Base-by-base conservation (phyloP, 1,140 invertebrate species). In the Drosophila cardini region DNA sequence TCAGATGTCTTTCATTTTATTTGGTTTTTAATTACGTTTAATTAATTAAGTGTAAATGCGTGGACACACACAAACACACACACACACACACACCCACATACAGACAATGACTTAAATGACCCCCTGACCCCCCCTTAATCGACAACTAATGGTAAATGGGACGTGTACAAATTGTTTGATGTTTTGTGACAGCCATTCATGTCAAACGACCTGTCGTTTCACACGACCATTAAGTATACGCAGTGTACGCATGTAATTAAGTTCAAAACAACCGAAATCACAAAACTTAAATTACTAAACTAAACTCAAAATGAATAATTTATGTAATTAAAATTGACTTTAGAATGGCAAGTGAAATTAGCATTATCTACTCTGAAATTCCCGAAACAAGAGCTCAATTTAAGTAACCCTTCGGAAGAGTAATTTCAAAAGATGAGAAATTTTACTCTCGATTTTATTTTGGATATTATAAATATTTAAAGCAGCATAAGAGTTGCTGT, bases 31-130 rank as follows among this genome's bases (percentile, higher is more conserved):
- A 86, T 85, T 85, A 86, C 70, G 71, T 72, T 85, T 85, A 86
- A 86, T 86, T 86, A 86, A 86, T 86, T 86, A 86, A 87, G 83
- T 86, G 82, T 82, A 86, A 86, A 86, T 79, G 78, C 83, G 78
- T 70, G 67, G 71, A 72, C 75, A 72, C 69, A 80, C 76, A 60
- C 67, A 52, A 45, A 48, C 32, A 40, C 30, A 16, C 43, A 61
- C 52, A 50, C 36, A 42, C 45, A 55, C 45, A 65, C 26, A 13
- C 11, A 42, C 34, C 16, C 26, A 45, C 21, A 34, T n/a, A n/a
- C 2, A n/a, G 32, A 55, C 38, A 46, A 55, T 16, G 46, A 18
- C 50, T 55, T 36, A 32, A 32, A 52, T 52, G 48, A 52, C 48
- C 48, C 48, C 43, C 32, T 34, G 34, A 26, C 21, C 18, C 21